phyloP scores from a whole-genome alignment of 1,140 invertebrate genomes.

The Mactra quadrangularis region DNA sequence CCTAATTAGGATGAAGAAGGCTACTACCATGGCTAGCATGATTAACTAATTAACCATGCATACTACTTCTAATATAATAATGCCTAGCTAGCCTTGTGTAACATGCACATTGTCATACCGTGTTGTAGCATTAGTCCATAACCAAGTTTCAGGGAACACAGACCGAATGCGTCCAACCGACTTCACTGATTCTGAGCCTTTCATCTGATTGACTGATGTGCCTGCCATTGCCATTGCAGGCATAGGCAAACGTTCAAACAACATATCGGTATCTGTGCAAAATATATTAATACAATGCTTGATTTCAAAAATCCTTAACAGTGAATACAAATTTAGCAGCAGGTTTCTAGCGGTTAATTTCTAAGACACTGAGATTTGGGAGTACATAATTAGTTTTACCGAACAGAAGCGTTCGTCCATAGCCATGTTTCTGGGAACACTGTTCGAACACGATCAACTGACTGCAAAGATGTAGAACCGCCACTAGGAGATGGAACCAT shows the following conservation, averaged over 20 bases:
- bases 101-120: too few relatives aligned
- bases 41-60: too few relatives aligned
- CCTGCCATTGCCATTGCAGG: neutral
- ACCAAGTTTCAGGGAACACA: conserved; percentile 84
- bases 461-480: conserved; percentile 6
- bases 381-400: conserved; percentile 76
- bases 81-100: too few relatives aligned
- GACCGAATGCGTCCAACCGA: conserved; percentile 80
- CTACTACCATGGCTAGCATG: too few relatives aligned
- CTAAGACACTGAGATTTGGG: too few relatives aligned
- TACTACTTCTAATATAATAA: too few relatives aligned
- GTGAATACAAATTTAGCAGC: too few relatives aligned
- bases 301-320: neutral
- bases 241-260: conserved; percentile 3
- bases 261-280: too few relatives aligned
- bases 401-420: conserved; percentile 75
- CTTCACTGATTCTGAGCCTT: conserved; percentile 28
- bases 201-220: conserved; percentile 4
- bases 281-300: too few relatives aligned
- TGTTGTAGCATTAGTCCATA: conserved; percentile 79
- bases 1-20: too few relatives aligned
- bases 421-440: conserved; percentile 84
- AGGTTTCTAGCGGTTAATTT: too few relatives aligned
- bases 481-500: neutral
- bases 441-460: conserved; percentile 79